These are phyloP conservation scores for Drosophila yakuba DNA, from an alignment of 1,140 invertebrate species.

Conservation along the genomic window DNA sequence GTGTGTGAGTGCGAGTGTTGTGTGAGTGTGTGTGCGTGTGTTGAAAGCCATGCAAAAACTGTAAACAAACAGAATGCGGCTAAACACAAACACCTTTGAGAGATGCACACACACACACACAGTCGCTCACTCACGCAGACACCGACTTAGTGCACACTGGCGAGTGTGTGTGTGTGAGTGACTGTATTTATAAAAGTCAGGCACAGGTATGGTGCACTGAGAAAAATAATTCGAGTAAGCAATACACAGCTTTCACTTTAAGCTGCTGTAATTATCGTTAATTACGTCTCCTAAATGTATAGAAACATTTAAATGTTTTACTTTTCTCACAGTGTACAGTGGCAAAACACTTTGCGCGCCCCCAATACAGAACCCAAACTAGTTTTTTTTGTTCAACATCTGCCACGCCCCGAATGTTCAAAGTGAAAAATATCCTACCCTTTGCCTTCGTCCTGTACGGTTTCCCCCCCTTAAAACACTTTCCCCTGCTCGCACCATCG, in stretches of 20 bases:
- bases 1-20: constrained; percentile 29
- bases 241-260: too few relatives aligned
- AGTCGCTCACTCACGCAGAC: constrained; percentile 2
- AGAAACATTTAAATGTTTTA: not conserved
- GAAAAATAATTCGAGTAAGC: not conserved
- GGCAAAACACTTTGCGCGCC: constrained; percentile 73
- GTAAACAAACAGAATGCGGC: constrained; percentile 77
- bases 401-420: constrained; percentile 43
- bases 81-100: constrained; percentile 81
- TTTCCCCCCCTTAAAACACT: not conserved
- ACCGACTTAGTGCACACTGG: constrained; percentile 6
- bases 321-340: constrained; percentile 3
- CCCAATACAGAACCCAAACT: constrained; percentile 66
- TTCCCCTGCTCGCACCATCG: constrained; percentile 21
- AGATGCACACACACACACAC: constrained; percentile 43
- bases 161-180: constrained; percentile 7
- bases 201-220: constrained; percentile 17
- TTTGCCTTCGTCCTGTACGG: not conserved
- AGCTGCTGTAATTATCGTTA: too few relatives aligned
- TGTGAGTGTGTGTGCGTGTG: constrained; percentile 31
- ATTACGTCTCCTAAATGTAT: too few relatives aligned
- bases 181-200: constrained; percentile 75
- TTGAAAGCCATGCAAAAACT: constrained; percentile 78
- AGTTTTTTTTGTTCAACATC: constrained; percentile 33
- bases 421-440: constrained; percentile 50